phyloP scores from a whole-genome alignment of 2,888 invertebrate species.

The Laothoe populi region DNA sequence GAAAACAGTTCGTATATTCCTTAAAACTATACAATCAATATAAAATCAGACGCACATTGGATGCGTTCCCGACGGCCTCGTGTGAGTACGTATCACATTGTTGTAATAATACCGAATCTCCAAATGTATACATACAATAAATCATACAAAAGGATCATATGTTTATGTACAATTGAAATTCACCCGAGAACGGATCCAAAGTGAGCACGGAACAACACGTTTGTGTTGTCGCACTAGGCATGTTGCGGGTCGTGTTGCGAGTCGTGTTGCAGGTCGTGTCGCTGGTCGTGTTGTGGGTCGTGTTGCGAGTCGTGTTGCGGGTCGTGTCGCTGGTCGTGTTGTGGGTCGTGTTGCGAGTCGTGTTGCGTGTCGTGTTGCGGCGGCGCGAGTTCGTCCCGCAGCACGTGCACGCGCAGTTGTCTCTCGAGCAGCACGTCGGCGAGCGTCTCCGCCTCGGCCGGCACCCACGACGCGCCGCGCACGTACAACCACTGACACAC shows the following conservation, averaged over 20 bases:
- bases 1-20: background rate
- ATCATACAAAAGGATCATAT: too few relatives aligned
- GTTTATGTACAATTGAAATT: too few relatives aligned
- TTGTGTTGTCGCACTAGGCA: too few relatives aligned
- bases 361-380: slow-evolving; percentile 13
- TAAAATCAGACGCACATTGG: too few relatives aligned
- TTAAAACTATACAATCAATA: too few relatives aligned
- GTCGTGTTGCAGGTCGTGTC: too few relatives aligned
- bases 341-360: background rate
- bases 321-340: background rate
- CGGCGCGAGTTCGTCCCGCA: slow-evolving; percentile 87
- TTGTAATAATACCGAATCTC: too few relatives aligned
- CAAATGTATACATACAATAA: too few relatives aligned
- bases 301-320: background rate
- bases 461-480: slow-evolving; percentile 60
- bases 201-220: too few relatives aligned
- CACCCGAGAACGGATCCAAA: too few relatives aligned
- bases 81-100: too few relatives aligned
- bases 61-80: too few relatives aligned
- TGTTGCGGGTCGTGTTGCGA: background rate
- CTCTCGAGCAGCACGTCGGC: slow-evolving; percentile 91
- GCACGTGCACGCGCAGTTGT: slow-evolving; percentile 89
- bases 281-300: background rate
- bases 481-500: slow-evolving; percentile 53
- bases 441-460: slow-evolving; percentile 86